Evolutionary conservation across 2,888 invertebrate genomes (phyloP).

Genomic region (Tipula vernalis): DNA sequence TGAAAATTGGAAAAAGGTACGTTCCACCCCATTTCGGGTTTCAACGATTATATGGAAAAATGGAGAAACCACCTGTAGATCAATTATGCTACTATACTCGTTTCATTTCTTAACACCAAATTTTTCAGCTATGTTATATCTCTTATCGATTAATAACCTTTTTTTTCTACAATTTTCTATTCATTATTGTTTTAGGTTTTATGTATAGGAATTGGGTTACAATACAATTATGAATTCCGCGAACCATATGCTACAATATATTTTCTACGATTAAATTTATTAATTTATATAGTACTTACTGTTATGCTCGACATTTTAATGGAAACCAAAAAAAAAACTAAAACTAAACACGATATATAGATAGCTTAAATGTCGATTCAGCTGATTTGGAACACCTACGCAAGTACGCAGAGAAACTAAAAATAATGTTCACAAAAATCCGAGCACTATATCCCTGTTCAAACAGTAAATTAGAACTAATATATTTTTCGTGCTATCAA

Average conservation of each 20-base stretch:
- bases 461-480: neutral
- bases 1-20: neutral
- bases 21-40: neutral
- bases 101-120: neutral
- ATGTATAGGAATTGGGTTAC: neutral
- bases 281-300: neutral
- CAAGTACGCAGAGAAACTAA: neutral
- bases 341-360: neutral
- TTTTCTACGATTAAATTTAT: neutral
- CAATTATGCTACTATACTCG: neutral
- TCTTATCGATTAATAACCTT: neutral
- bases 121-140: neutral
- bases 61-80: neutral
- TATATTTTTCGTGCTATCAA: neutral
- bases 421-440: neutral
- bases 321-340: neutral
- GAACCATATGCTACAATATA: neutral
- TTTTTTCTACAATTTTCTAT: neutral
- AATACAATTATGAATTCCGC: neutral
- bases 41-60: neutral
- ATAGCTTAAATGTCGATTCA: neutral
- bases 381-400: neutral
- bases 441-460: neutral
- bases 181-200: neutral
- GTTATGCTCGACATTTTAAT: neutral